A percentile compares a stretch with the other conserved stretches of the same genome.
Evolutionary conservation across 2,888 invertebrate genomes (phyloP).

Genomic region (Operophtera brumata): DNA sequence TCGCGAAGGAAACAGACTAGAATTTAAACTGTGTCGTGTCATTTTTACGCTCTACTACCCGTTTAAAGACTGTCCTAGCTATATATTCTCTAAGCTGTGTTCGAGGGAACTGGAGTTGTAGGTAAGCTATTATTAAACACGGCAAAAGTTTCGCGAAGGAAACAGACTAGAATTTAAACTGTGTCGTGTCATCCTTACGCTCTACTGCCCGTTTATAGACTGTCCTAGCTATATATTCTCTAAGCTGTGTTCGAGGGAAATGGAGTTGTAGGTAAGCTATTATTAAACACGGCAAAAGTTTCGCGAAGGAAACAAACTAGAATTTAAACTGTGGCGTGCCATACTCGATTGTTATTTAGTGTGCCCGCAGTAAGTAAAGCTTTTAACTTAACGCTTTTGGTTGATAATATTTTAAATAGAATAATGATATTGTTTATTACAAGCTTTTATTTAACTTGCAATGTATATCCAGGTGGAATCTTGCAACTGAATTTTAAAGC

Average conservation of each 20-base stretch:
- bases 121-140: conserved; percentile 28
- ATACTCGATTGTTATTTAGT: conserved; percentile 15
- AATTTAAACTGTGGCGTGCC: conserved; percentile 19
- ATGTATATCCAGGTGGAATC: too few species aligned
- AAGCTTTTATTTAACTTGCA: too few species aligned
- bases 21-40: too few species aligned
- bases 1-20: too few species aligned
- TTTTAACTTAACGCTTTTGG: conserved; percentile 11
- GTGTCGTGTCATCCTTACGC: too few species aligned
- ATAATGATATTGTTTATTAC: too few species aligned
- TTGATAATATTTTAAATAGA: neutral
- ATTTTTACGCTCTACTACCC: too few species aligned
- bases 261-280: conserved; percentile 24
- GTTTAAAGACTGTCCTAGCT: neutral
- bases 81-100: neutral
- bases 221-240: neutral
- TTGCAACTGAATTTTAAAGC: too few species aligned
- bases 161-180: too few species aligned
- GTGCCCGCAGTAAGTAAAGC: conserved; percentile 9
- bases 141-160: too few species aligned
- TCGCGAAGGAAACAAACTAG: conserved; percentile 26
- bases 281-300: conserved; percentile 27
- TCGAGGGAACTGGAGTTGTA: neutral
- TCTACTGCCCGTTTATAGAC: too few species aligned
- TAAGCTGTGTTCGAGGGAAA: neutral